Conservation (phyloP, 2,113 vertebrate species). For the Donacobius atricapilla region DNA sequence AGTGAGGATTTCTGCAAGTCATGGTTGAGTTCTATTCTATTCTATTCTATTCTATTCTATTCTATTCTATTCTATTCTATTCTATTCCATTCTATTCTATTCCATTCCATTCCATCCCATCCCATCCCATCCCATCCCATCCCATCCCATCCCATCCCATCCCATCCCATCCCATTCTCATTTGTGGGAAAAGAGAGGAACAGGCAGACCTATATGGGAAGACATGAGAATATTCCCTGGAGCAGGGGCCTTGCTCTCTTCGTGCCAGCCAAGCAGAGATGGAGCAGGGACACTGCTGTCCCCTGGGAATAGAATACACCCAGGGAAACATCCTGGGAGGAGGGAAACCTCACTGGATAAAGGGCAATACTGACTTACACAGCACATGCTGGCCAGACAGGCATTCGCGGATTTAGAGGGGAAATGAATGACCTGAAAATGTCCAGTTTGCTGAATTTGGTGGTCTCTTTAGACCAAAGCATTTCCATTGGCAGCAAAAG, state of each 20-base stretch:
- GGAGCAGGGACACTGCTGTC: background rate
- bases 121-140: background rate
- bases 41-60: background rate
- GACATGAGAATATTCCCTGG: background rate
- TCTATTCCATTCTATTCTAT: background rate
- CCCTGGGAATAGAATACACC: background rate
- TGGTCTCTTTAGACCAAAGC: background rate
- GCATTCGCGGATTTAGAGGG: background rate
- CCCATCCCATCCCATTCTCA: background rate
- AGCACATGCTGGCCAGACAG: background rate
- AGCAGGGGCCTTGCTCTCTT: fast-evolving
- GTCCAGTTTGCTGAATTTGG: background rate
- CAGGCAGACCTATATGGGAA: background rate
- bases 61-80: fast-evolving
- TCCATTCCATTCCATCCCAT: background rate
- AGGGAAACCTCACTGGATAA: background rate
- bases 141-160: too few species aligned
- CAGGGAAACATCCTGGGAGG: background rate
- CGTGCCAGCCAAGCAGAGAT: background rate
- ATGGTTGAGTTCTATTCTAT: background rate
- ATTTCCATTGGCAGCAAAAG: slow-evolving; percentile 30
- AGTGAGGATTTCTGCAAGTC: background rate
- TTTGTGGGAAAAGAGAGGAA: background rate
- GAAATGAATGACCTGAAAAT: background rate
- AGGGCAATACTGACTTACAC: background rate